phyloP scores from a whole-genome alignment of 1,140 invertebrate species.

The Stegodyphus dumicola region DNA sequence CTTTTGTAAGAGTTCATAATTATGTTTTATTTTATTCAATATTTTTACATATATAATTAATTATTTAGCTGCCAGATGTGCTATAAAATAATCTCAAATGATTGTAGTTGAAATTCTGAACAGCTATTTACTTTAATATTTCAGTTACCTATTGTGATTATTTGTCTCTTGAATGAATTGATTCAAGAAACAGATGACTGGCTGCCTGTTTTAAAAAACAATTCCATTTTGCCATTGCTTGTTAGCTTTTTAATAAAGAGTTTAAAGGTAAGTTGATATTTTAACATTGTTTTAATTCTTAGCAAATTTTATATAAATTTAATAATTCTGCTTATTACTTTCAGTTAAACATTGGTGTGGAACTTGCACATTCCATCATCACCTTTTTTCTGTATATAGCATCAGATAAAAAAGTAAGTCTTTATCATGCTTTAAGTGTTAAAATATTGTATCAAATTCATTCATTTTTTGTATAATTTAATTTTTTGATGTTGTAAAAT shows the following conservation, averaged over 20 bases:
- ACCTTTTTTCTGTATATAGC: constrained; percentile 53
- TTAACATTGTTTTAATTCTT: background rate
- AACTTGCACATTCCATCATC: constrained; percentile 49
- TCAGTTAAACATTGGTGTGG: constrained; percentile 44
- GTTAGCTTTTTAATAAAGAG: constrained; percentile 48
- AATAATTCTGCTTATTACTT: background rate
- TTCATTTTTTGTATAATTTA: too few species aligned
- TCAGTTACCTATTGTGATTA: constrained; percentile 46
- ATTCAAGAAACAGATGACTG: constrained; percentile 37
- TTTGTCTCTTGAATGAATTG: constrained; percentile 47
- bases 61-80: background rate
- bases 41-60: background rate
- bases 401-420: constrained; percentile 47
- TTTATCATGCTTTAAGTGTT: too few species aligned
- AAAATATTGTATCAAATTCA: too few species aligned
- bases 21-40: constrained; percentile 6
- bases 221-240: constrained; percentile 29
- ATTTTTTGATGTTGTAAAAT: too few species aligned
- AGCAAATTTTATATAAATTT: background rate
- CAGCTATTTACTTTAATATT: background rate
- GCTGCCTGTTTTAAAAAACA: constrained; percentile 40
- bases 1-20: background rate
- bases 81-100: too few species aligned
- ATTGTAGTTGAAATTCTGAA: too few species aligned
- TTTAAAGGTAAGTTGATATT: constrained; percentile 41